These are phyloP conservation scores for Colistium nudipinnis DNA, from an alignment of 2,113 vertebrate genomes.

Conservation along the genomic window DNA sequence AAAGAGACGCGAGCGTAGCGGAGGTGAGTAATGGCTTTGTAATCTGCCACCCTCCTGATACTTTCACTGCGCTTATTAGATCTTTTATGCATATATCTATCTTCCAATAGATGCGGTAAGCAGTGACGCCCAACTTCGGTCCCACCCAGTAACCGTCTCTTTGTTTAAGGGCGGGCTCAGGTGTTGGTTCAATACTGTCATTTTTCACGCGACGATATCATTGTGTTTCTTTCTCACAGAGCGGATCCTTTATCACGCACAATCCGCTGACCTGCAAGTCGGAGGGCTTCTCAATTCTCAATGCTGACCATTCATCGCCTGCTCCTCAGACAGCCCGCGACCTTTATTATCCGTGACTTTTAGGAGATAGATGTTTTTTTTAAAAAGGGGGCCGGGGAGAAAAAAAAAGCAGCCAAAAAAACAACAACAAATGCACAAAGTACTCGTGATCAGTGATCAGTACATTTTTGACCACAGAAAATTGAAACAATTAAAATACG, in stretches of 20 bases:
- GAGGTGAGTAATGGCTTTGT: conserved; percentile 69
- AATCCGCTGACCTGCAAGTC: conserved; percentile 47
- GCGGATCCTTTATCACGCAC: conserved; percentile 62
- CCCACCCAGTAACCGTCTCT: conserved; percentile 49
- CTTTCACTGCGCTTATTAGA: conserved; percentile 44
- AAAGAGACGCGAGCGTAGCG: conserved; percentile 43
- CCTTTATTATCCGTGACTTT: background rate
- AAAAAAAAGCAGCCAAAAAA: no score
- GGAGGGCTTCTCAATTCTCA: conserved; percentile 55
- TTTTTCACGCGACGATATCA: conserved; percentile 61
- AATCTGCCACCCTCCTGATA: conserved; percentile 60
- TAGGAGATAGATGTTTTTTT: no score
- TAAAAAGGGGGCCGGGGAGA: no score
- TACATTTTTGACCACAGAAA: no score
- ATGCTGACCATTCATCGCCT: conserved; percentile 50
- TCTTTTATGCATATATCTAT: conserved; percentile 55
- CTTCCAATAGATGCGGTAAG: conserved; percentile 42
- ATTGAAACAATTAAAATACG: no score
- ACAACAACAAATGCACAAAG: no score
- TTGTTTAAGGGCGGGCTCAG: conserved; percentile 49
- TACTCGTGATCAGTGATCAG: no score
- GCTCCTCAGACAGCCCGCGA: conserved; percentile 8
- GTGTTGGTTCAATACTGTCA: conserved; percentile 51
- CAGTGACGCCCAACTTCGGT: conserved; percentile 54
- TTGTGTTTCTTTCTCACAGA: conserved; percentile 33